These are phyloP conservation scores for Heliconius hewitsoni DNA, from an alignment of 1,140 invertebrate genomes.

Conservation along the genomic window DNA sequence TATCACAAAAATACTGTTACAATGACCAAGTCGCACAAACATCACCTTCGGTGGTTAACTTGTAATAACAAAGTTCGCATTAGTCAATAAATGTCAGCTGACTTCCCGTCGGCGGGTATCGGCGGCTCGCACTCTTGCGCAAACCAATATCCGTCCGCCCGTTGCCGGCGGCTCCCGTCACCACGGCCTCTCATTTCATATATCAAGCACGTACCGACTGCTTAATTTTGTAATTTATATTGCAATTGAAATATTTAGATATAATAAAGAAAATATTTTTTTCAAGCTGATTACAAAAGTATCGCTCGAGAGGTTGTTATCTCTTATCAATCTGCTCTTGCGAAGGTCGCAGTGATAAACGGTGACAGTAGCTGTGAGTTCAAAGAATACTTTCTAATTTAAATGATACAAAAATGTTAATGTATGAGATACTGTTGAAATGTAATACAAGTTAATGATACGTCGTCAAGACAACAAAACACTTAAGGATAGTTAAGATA, in stretches of 20 bases:
- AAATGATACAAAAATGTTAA: background rate
- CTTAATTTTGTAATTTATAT: background rate
- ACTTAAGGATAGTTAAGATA: background rate
- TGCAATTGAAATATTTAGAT: background rate
- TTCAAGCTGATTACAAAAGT: constrained; percentile 25
- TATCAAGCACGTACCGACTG: background rate
- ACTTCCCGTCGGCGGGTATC: constrained; percentile 55
- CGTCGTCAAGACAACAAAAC: constrained; percentile 1
- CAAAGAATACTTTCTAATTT: constrained; percentile 42
- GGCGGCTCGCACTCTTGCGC: constrained; percentile 52
- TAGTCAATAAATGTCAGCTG: constrained; percentile 54
- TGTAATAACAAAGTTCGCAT: constrained; percentile 18
- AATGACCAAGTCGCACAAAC: constrained; percentile 28
- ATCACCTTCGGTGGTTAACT: constrained; percentile 16
- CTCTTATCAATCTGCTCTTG: constrained; percentile 78
- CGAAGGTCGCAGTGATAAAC: constrained; percentile 74
- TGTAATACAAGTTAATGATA: constrained; percentile 9
- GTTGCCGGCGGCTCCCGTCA: constrained; percentile 23
- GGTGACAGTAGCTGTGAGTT: constrained; percentile 28
- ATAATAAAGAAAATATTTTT: constrained; percentile 12
- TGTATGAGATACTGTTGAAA: background rate
- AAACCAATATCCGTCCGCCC: constrained; percentile 39
- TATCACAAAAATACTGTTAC: constrained; percentile 41
- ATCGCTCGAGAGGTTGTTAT: constrained; percentile 53
- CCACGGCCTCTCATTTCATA: background rate